Evolutionary conservation across 2,113 vertebrate species (phyloP).

Genomic region (Toxotes jaculatrix): DNA sequence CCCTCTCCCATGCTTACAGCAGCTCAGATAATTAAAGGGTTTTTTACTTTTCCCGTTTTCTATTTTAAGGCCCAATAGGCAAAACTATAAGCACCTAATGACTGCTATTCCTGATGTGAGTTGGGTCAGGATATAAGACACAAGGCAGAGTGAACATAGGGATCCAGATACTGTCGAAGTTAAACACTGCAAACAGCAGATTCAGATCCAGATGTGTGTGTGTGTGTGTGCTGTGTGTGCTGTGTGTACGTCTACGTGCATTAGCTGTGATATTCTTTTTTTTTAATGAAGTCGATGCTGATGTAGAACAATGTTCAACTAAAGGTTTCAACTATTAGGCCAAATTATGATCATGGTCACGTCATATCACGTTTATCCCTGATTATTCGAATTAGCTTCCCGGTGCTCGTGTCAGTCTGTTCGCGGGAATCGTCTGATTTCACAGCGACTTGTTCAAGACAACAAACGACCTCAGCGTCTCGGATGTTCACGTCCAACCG

Average conservation of each 20-base stretch:
- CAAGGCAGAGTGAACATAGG: not conserved
- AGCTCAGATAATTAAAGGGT: not conserved
- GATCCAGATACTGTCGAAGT: not conserved
- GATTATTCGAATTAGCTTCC: not conserved
- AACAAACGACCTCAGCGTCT: not conserved
- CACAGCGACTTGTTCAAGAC: not conserved
- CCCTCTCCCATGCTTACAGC: not conserved
- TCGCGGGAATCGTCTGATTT: not conserved
- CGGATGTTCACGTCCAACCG: no score
- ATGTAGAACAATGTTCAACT: not conserved
- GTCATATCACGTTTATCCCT: not conserved
- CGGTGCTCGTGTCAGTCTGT: not conserved
- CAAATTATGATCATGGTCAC: not conserved
- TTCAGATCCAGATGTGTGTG: not conserved
- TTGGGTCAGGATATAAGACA: rapidly evolving
- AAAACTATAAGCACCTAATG: not conserved
- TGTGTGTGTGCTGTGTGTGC: not conserved
- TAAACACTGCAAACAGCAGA: not conserved
- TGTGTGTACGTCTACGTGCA: not conserved
- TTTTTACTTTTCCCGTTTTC: not conserved
- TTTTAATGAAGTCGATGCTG: not conserved
- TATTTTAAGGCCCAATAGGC: not conserved
- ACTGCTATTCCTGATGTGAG: not conserved
- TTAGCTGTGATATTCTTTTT: no score
- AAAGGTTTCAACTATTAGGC: not conserved